Evolutionary conservation across 2,797 vertebrate genomes (phyloP).

Genomic region (Poeciliopsis gracilis): DNA sequence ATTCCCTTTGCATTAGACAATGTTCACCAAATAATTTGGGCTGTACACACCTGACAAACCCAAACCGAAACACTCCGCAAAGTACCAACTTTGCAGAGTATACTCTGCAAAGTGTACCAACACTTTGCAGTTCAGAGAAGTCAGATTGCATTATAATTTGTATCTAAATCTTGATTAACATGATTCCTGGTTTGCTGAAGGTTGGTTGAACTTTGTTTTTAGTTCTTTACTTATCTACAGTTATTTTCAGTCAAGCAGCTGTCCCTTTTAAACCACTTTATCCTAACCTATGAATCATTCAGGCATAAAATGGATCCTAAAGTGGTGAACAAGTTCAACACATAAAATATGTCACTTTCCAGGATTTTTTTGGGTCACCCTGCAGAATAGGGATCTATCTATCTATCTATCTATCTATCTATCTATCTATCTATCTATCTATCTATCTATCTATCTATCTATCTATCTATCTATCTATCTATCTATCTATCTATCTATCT

Average conservation of each 20-base stretch:
- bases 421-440: neutral
- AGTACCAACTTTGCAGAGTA: neutral
- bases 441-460: constrained; percentile 9
- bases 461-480: constrained; percentile 1
- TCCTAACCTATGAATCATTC: neutral
- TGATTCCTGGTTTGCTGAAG: neutral
- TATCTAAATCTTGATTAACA: neutral
- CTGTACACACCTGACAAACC: neutral
- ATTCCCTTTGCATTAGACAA: neutral
- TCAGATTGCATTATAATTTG: neutral
- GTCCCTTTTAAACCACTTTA: neutral
- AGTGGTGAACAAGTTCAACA: neutral
- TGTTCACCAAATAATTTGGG: neutral
- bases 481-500: no score
- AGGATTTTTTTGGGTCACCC: neutral
- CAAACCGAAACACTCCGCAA: neutral
- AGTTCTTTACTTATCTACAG: neutral
- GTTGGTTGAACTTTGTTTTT: neutral
- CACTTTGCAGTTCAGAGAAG: neutral
- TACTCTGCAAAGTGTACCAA: no score
- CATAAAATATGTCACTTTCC: neutral
- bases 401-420: neutral
- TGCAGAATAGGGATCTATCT: neutral
- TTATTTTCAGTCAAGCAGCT: neutral
- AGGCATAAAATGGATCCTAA: neutral